These are phyloP conservation scores for Caenorhabditis becei DNA, from an alignment of 2,888 invertebrate genomes.

Conservation along the genomic window DNA sequence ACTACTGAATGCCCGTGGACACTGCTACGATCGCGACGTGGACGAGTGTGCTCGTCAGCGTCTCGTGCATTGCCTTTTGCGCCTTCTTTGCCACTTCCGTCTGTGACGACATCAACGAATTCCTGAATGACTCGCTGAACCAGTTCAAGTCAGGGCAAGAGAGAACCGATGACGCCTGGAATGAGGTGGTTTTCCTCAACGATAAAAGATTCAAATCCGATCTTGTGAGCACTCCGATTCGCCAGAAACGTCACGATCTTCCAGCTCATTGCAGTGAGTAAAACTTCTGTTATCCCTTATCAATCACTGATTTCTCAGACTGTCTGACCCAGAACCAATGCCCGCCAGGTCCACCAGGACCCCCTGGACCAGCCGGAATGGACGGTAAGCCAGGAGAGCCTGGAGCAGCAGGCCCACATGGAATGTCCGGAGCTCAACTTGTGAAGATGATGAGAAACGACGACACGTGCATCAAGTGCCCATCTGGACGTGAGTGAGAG, in stretches of 20 bases:
- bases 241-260: conserved; percentile 53
- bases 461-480: conserved; percentile 68
- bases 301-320: conserved; percentile 22
- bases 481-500: conserved; percentile 59
- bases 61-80: conserved; percentile 58
- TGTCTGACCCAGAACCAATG: conserved; percentile 61
- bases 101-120: conserved; percentile 65
- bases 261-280: conserved; percentile 62
- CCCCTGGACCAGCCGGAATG: conserved; percentile 67
- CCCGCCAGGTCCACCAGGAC: conserved; percentile 71
- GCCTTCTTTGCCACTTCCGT: conserved; percentile 57
- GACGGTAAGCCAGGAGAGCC: conserved; percentile 64
- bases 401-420: conserved; percentile 60
- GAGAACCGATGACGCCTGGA: conserved; percentile 66
- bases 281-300: too few relatives aligned
- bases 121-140: conserved; percentile 58
- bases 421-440: conserved; percentile 57
- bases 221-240: conserved; percentile 15
- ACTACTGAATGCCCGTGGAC: conserved; percentile 47
- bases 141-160: conserved; percentile 59
- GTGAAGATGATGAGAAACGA: conserved; percentile 54
- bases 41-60: conserved; percentile 59
- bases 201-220: conserved; percentile 33
- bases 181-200: conserved; percentile 55
- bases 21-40: conserved; percentile 62